A percentile compares a stretch with the other conserved stretches of the same genome.
These are phyloP conservation scores for Podabrus alpinus DNA, from an alignment of 2,888 invertebrate species.

Conservation along the genomic window DNA sequence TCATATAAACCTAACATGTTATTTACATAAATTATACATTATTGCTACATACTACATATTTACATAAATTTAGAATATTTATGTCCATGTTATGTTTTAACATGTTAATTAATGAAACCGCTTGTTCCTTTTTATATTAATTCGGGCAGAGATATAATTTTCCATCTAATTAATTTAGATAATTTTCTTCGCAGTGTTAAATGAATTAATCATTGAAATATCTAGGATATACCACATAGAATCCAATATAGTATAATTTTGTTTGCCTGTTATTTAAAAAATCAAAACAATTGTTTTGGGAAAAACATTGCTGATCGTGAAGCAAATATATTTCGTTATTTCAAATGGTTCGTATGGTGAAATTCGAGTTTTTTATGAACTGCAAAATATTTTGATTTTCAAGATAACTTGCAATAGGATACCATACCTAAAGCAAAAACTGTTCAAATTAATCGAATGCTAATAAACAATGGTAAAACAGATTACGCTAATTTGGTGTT, in stretches of 20 bases:
- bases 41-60: not conserved
- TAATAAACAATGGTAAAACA: conserved; percentile 37
- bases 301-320: not conserved
- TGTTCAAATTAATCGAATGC: conserved; percentile 34
- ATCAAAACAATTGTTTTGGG: not conserved
- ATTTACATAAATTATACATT: not conserved
- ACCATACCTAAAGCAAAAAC: not conserved
- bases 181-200: not conserved
- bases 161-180: not conserved
- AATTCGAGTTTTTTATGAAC: not conserved
- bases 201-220: not conserved
- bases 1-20: not conserved
- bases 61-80: not conserved
- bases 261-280: not conserved
- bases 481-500: conserved; percentile 39
- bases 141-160: not conserved
- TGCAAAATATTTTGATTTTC: not conserved
- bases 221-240: too few relatives aligned
- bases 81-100: not conserved
- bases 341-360: not conserved
- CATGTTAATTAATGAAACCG: not conserved
- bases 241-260: not conserved
- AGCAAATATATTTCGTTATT: not conserved
- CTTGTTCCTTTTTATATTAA: not conserved
- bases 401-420: not conserved